Percentiles rank a stretch among this genome's conserved stretches.
These are phyloP conservation scores for Neocrepidodera transversa DNA, from an alignment of 2,888 invertebrate species.

Conservation along the genomic window DNA sequence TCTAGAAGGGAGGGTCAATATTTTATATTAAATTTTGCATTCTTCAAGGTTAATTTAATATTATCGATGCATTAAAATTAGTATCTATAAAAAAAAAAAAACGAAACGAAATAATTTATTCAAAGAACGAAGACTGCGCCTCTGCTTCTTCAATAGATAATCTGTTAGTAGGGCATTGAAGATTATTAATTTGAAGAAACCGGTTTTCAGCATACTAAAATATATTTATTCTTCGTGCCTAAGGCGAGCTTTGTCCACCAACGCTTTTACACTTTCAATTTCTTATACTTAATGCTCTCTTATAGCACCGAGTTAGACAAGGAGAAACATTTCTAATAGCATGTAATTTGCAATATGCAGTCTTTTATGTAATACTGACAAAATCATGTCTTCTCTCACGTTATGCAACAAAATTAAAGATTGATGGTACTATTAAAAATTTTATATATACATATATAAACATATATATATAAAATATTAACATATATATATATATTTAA, in stretches of 20 bases:
- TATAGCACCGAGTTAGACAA: slow-evolving; percentile 24
- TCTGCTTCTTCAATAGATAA: slow-evolving; percentile 12
- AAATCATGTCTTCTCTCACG: slow-evolving; percentile 37
- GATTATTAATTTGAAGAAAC: slow-evolving; percentile 49
- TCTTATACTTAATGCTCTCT: slow-evolving; percentile 35
- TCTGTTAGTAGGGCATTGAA: slow-evolving; percentile 36
- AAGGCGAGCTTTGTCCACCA: slow-evolving; percentile 39
- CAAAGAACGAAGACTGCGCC: slow-evolving; percentile 20
- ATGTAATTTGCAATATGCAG: slow-evolving; percentile 37
- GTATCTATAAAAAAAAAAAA: too few relatives aligned
- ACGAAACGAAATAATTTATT: too few relatives aligned
- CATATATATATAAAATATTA: too few relatives aligned
- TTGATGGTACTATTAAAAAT: slow-evolving; percentile 33
- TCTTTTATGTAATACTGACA: slow-evolving; percentile 39
- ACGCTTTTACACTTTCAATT: slow-evolving; percentile 47
- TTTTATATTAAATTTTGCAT: too few relatives aligned
- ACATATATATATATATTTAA: too few relatives aligned
- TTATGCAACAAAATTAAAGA: slow-evolving; percentile 34
- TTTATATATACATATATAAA: slow-evolving; percentile 17
- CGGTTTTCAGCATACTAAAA: slow-evolving; percentile 41
- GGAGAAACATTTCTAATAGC: slow-evolving; percentile 33
- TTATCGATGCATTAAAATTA: too few relatives aligned
- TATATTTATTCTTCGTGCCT: slow-evolving; percentile 38
- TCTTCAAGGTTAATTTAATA: too few relatives aligned
- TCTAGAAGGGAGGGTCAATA: too few relatives aligned